Conservation (phyloP, 2,888 invertebrate genomes). For the Tenthredo scrophulariae region DNA sequence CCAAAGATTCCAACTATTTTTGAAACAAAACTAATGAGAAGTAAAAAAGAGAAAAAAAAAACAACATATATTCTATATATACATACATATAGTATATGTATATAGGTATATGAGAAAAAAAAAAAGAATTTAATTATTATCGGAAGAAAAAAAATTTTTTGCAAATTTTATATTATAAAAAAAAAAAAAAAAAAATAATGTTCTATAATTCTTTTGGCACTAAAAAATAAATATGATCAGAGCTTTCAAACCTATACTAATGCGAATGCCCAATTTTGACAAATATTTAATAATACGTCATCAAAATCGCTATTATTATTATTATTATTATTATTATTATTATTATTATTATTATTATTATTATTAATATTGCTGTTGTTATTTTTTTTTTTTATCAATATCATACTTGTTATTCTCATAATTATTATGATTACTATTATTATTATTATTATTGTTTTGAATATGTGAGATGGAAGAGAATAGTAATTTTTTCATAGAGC, state of each 20-base stretch:
- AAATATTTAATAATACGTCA: not conserved
- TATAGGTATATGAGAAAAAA: too few relatives aligned
- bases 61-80: too few relatives aligned
- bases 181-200: not conserved
- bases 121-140: not conserved
- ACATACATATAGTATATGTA: not conserved
- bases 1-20: conserved; percentile 35
- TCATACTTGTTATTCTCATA: not conserved
- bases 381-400: not conserved
- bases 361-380: conserved; percentile 8
- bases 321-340: conserved; percentile 8
- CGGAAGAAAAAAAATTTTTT: not conserved
- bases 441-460: conserved; percentile 9
- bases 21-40: conserved; percentile 4
- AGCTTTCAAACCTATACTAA: not conserved
- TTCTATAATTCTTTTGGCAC: not conserved
- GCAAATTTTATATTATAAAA: not conserved
- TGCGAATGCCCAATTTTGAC: not conserved
- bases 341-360: conserved; percentile 1
- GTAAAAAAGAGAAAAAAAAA: not conserved
- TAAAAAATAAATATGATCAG: not conserved
- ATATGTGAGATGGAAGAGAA: not conserved
- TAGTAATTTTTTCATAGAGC: not conserved
- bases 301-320: not conserved
- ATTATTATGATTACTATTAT: not conserved